Evolutionary conservation across 2,888 invertebrate species (phyloP).

Genomic region (Drosophila nigricruria): DNA sequence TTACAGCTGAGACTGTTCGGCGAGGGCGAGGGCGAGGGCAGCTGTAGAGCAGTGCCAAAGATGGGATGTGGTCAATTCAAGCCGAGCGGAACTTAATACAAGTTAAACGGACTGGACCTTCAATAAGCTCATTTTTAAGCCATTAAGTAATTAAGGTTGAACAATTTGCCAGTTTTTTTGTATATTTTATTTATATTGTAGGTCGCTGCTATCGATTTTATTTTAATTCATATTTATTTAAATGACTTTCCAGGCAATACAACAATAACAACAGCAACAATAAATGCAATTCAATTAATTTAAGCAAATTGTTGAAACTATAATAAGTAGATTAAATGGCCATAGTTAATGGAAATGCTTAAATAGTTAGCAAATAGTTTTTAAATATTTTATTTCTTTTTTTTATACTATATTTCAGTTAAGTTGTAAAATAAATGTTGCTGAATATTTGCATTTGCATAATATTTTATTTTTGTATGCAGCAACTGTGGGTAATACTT

Average conservation of each 20-base stretch:
- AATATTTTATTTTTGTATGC: neutral
- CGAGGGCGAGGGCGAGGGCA: neutral
- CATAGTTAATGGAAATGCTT: neutral
- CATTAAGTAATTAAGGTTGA: slow-evolving; percentile 75
- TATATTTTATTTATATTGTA: slow-evolving; percentile 10
- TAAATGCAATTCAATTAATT: slow-evolving; percentile 17
- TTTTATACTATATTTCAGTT: neutral
- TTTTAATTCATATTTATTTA: slow-evolving; percentile 37
- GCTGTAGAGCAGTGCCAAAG: neutral
- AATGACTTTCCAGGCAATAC: slow-evolving; percentile 3
- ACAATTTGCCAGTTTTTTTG: slow-evolving; percentile 55
- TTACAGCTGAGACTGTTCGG: slow-evolving; percentile 55
- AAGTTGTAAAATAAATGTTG: neutral
- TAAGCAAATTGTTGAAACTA: slow-evolving; percentile 5
- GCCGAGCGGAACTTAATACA: slow-evolving; percentile 37
- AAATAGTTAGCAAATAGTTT: neutral
- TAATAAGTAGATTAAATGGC: slow-evolving; percentile 10
- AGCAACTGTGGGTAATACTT: too few species aligned
- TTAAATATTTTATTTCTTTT: neutral
- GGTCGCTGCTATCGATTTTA: slow-evolving; percentile 28
- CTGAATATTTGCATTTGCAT: neutral
- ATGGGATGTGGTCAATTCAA: slow-evolving; percentile 29
- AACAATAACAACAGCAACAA: neutral
- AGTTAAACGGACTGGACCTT: slow-evolving; percentile 58
- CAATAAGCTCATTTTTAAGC: slow-evolving; percentile 70